Evolutionary conservation across 2,797 vertebrate species (phyloP).

Genomic region (Girardinus metallicus): DNA sequence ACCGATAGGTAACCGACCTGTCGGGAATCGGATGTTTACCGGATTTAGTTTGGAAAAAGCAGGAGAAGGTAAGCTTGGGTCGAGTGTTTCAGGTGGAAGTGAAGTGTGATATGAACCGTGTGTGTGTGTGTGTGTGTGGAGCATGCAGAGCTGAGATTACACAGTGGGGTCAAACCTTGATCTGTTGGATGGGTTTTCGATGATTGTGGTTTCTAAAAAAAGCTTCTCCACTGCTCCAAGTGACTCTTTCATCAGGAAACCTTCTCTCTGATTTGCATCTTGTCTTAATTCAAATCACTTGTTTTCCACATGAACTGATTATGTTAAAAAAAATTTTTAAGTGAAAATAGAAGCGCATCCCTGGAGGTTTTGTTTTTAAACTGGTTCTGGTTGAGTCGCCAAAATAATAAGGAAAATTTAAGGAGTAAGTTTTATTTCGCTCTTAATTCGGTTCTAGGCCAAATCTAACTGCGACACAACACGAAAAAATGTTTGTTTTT

Average conservation of each 20-base stretch:
- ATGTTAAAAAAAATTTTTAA: too few relatives aligned
- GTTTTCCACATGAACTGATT: not conserved
- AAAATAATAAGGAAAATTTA: not conserved
- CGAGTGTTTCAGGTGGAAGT: not conserved
- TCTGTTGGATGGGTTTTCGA: constrained; percentile 1
- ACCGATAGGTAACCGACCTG: not conserved
- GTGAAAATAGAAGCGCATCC: not conserved
- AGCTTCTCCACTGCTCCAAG: not conserved
- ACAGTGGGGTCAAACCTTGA: constrained; percentile 5
- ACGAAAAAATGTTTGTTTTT: not conserved
- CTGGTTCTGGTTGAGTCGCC: not conserved
- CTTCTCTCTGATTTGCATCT: not conserved
- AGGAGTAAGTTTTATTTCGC: not conserved
- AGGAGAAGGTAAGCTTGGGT: constrained; percentile 39
- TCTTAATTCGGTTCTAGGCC: not conserved
- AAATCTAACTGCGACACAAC: not conserved
- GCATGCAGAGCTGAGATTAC: not conserved
- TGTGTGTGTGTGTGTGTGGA: not conserved
- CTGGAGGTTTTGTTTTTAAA: not conserved
- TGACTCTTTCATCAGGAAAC: not conserved
- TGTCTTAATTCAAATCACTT: not conserved
- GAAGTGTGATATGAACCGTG: not conserved
- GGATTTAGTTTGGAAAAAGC: constrained; percentile 29
- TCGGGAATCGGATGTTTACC: constrained; percentile 18
- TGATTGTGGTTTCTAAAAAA: constrained; percentile 12